Base-by-base conservation (phyloP, 2,888 invertebrate genomes). In the Girardia tigrina region DNA sequence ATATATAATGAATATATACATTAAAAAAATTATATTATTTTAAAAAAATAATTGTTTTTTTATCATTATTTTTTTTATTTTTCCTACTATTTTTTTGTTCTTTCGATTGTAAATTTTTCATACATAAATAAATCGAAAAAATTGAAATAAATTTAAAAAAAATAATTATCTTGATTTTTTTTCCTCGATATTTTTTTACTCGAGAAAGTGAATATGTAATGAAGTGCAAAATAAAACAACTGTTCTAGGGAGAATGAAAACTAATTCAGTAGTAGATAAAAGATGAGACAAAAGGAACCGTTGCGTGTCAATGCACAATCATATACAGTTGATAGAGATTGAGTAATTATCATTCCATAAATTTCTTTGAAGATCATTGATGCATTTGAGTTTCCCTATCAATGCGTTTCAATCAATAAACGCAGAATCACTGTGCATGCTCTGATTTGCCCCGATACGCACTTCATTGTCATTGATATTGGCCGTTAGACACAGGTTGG, bases 201-300 rank as follows among this genome's bases (percentile, higher is more conserved):
- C n/a, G 56, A 56, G 56, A 56, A 56, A 56, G 56, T 56, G 56
- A 56, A 8, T 56, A 56, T 56, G 56, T 20, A 56, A 56, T 56
- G 56, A 56, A 56, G 56, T 56, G 56, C 56, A 56, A 56, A 56
- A 4, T 12, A 2, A 56, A 56, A 56, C 56, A 56, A 56, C 56
- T 56, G 56, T 56, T 56, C 56, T 56, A 56, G 8, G 56, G n/a
- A 56, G 23, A 56, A 56, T 56, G 56, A 56, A 56, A 56, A 56
- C 56, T 56, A 56, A 56, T 56, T 56, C 56, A 56, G 20, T 56
- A 56, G 56, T 56, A 56, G 56, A 56, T 56, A 56, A 56, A 56
- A n/a, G 56, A 56, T 56, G 56, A 56, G 56, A 56, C 56, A 56
- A 56, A 56, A 56, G 56, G 56, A 56, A 56, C 56, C 56, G 56